Percentiles rank a stretch among this genome's conserved stretches.
These are phyloP conservation scores for Heliconius cydno DNA, from an alignment of 2,888 invertebrate species.

Conservation along the genomic window DNA sequence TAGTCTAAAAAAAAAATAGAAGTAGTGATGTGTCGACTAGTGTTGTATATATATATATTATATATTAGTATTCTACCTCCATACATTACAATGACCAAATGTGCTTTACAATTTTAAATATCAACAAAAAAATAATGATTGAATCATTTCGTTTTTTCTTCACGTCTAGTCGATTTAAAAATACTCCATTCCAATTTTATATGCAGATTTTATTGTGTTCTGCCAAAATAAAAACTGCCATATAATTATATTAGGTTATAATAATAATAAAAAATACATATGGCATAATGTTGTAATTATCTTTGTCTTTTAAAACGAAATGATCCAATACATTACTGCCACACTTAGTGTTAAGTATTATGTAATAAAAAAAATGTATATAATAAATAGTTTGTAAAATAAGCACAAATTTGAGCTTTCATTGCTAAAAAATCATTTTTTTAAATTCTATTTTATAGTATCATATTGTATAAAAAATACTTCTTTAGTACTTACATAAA, in stretches of 20 bases:
- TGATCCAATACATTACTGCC: conserved; percentile 7
- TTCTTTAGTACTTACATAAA: neutral
- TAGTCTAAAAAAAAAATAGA: conserved; percentile 8
- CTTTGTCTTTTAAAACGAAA: neutral
- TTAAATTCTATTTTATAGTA: neutral
- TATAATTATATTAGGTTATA: neutral
- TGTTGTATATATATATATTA: conserved; percentile 9
- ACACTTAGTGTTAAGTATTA: conserved; percentile 7
- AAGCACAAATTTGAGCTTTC: conserved; percentile 13
- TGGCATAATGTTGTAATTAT: neutral
- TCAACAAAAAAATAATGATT: conserved; percentile 1
- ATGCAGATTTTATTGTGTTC: neutral
- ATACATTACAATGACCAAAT: conserved; percentile 37
- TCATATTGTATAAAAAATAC: neutral
- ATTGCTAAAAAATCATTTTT: neutral
- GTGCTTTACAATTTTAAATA: conserved; percentile 35
- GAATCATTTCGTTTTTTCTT: conserved; percentile 17
- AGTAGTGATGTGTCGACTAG: conserved; percentile 5
- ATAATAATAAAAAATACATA: conserved; percentile 1
- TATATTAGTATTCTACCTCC: conserved; percentile 34
- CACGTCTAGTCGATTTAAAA: conserved; percentile 12
- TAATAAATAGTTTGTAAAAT: conserved; percentile 8
- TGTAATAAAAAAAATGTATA: conserved; percentile 1
- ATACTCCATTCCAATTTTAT: conserved; percentile 5
- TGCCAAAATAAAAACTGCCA: neutral